These are phyloP conservation scores for Sussaba pulchella DNA, from an alignment of 2,888 invertebrate species.

Conservation along the genomic window DNA sequence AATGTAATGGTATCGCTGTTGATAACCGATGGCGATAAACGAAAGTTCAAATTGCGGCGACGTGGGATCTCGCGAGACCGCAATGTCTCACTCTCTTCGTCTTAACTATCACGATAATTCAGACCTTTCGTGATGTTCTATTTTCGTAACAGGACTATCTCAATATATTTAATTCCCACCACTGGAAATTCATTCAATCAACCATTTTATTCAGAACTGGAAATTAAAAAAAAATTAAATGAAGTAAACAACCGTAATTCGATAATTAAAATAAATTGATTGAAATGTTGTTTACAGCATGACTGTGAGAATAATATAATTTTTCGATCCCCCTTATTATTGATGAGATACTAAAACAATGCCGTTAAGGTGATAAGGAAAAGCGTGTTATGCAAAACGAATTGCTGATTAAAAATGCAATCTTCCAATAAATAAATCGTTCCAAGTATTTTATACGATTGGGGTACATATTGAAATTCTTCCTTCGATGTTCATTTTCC, in stretches of 20 bases:
- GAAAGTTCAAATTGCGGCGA: neutral
- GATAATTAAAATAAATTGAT: no score
- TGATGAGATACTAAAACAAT: neutral
- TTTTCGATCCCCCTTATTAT: neutral
- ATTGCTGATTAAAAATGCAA: neutral
- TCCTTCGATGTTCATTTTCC: no score
- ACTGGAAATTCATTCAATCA: no score
- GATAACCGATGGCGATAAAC: constrained; percentile 44
- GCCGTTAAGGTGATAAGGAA: no score
- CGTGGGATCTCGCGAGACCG: neutral
- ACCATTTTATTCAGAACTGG: no score
- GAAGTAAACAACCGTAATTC: no score
- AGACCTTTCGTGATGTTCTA: no score
- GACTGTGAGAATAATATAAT: neutral
- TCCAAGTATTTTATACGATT: neutral
- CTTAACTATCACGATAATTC: neutral
- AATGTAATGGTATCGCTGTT: no score
- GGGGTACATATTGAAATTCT: neutral
- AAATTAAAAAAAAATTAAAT: no score
- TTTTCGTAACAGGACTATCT: no score
- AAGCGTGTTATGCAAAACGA: neutral
- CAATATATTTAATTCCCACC: no score
- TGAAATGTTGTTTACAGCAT: neutral
- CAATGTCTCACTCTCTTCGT: neutral
- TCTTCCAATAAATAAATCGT: neutral